Percentiles rank a stretch among this genome's conserved stretches.
Evolutionary conservation across 1,140 invertebrate species (phyloP).

Genomic region (Cydia amplana): DNA sequence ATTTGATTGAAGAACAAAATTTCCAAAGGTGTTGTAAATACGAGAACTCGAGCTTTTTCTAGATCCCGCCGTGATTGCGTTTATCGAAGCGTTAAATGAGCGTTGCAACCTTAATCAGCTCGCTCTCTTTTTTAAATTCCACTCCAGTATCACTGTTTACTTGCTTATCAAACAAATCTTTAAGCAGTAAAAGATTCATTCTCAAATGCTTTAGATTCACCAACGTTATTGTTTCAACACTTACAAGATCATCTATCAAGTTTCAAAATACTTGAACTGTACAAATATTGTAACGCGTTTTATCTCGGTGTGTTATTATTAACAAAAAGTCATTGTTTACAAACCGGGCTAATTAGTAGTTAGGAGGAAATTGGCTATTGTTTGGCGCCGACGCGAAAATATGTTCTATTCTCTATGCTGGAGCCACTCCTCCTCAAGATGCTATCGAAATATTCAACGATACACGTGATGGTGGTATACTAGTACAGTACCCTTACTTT

Average conservation of each 20-base stretch:
- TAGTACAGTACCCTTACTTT: background rate
- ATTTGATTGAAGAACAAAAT: background rate
- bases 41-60: slow-evolving; percentile 42
- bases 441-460: slow-evolving; percentile 17
- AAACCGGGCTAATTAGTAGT: slow-evolving; percentile 55
- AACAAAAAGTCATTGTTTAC: slow-evolving; percentile 59
- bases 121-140: slow-evolving; percentile 47
- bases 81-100: slow-evolving; percentile 74
- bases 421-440: slow-evolving; percentile 26
- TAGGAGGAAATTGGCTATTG: slow-evolving; percentile 61
- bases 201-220: background rate
- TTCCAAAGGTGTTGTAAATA: slow-evolving; percentile 13
- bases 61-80: slow-evolving; percentile 64
- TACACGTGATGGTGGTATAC: background rate
- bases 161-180: slow-evolving; percentile 32
- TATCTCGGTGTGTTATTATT: slow-evolving; percentile 36
- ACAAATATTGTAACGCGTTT: slow-evolving; percentile 25
- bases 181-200: slow-evolving; percentile 34
- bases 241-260: slow-evolving; percentile 13
- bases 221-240: slow-evolving; percentile 5
- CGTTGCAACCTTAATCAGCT: slow-evolving; percentile 70
- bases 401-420: slow-evolving; percentile 49
- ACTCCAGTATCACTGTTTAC: slow-evolving; percentile 20
- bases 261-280: slow-evolving; percentile 34
- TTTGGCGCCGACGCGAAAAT: slow-evolving; percentile 52